phyloP scores from a whole-genome alignment of 2,113 vertebrate species.

The Aleadryas rufinucha region DNA sequence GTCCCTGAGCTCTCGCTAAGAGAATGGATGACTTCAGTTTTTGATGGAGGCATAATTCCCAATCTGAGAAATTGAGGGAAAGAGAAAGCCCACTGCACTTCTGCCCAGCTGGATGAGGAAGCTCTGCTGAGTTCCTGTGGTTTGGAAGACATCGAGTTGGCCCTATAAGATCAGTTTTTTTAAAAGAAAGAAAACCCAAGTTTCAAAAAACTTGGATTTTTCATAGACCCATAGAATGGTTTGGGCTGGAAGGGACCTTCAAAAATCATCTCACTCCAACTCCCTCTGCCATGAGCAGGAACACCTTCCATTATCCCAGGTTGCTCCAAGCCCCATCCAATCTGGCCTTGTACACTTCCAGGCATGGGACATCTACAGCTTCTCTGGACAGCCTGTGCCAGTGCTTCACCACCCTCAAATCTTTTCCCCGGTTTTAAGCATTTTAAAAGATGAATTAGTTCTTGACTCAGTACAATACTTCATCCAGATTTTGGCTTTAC shows the following conservation, averaged over 20 bases:
- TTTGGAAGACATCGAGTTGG: not conserved
- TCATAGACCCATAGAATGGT: not conserved
- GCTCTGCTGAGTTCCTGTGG: not conserved
- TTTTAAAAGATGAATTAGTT: not conserved
- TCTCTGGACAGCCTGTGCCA: not conserved
- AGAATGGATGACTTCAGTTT: not conserved
- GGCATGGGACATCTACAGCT: not conserved
- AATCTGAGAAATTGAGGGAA: not conserved
- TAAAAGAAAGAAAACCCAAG: not conserved
- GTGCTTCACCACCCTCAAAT: not conserved
- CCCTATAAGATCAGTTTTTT: not conserved
- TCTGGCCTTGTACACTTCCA: not conserved
- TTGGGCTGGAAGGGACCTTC: not conserved
- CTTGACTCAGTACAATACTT: not conserved
- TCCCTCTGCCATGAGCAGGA: not conserved
- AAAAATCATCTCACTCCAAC: not conserved
- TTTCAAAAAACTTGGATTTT: not conserved
- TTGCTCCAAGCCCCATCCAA: not conserved
- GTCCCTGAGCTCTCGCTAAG: rapidly evolving
- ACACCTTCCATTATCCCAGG: not conserved
- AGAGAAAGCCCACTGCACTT: not conserved
- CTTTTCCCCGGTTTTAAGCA: not conserved
- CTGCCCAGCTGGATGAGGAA: not conserved
- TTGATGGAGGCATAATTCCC: rapidly evolving
- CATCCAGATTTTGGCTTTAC: not conserved